Conservation (phyloP, 2,113 vertebrate species). For the Cyanistes caeruleus region DNA sequence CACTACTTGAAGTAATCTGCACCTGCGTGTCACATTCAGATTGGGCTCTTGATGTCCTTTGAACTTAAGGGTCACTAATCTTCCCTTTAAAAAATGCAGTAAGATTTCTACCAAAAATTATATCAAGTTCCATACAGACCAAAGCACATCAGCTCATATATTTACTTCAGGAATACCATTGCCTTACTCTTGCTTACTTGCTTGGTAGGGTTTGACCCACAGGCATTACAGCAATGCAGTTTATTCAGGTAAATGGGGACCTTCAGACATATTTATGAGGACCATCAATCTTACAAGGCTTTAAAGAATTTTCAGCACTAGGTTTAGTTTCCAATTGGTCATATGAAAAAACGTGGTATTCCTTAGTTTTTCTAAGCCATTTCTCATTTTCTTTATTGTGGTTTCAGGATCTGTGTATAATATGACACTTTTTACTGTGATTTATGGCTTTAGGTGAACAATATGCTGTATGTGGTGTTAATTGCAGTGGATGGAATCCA, state of each 20-base stretch:
- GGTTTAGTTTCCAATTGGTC: slow-evolving; percentile 17
- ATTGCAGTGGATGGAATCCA: slow-evolving; percentile 66
- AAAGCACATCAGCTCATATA: not conserved
- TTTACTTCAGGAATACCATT: not conserved
- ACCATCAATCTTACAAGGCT: not conserved
- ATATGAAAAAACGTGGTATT: slow-evolving; percentile 7
- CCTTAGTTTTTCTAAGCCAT: slow-evolving; percentile 29
- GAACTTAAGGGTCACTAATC: not conserved
- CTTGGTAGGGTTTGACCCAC: not conserved
- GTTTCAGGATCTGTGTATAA: slow-evolving; percentile 7
- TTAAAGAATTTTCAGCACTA: not conserved
- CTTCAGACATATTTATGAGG: slow-evolving; percentile 15
- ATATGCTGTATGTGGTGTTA: slow-evolving; percentile 36
- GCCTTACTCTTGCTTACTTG: not conserved
- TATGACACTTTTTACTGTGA: slow-evolving; percentile 14
- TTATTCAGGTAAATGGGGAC: not conserved
- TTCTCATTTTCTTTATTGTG: slow-evolving; percentile 36
- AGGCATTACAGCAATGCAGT: not conserved
- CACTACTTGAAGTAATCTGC: not conserved
- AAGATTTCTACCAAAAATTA: not conserved
- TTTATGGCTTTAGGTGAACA: slow-evolving; percentile 64
- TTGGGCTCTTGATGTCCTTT: not conserved
- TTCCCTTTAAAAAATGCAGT: not conserved
- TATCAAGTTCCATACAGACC: not conserved
- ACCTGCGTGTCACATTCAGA: not conserved